These are phyloP conservation scores for Clivina fossor DNA, from an alignment of 2,888 invertebrate species.

Conservation along the genomic window DNA sequence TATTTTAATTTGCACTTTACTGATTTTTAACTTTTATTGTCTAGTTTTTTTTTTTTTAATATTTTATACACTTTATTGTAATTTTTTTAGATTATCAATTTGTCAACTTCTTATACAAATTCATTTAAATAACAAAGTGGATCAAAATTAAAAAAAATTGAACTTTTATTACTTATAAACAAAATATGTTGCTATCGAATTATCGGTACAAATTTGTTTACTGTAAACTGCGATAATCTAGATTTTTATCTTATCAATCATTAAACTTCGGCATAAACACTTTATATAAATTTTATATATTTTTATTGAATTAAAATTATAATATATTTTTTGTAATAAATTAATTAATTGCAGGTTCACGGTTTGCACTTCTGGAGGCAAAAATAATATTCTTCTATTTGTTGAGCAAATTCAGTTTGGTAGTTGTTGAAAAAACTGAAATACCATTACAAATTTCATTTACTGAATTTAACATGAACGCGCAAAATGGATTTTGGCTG, in stretches of 20 bases:
- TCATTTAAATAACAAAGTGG: neutral
- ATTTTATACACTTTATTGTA: too few species aligned
- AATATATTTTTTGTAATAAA: too few species aligned
- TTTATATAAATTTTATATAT: too few species aligned
- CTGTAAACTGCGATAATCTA: too few species aligned
- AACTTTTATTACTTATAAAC: neutral
- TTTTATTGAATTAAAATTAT: too few species aligned
- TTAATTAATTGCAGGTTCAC: too few species aligned
- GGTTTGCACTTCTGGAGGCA: too few species aligned
- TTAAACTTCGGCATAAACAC: too few species aligned
- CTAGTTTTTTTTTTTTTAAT: too few species aligned
- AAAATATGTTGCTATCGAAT: too few species aligned
- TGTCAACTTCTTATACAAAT: neutral
- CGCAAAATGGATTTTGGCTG: conserved; percentile 47
- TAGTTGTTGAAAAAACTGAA: conserved; percentile 34
- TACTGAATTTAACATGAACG: conserved; percentile 49
- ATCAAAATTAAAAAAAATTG: neutral
- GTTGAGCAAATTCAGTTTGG: conserved; percentile 3
- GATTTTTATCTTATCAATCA: too few species aligned
- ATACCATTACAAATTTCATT: conserved; percentile 44
- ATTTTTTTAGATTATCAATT: neutral
- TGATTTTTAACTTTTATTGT: neutral
- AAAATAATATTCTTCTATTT: neutral
- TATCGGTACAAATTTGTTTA: too few species aligned
- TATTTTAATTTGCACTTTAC: neutral